Conservation (phyloP, 2,888 invertebrate species). For the Neuroscelio doddi region DNA sequence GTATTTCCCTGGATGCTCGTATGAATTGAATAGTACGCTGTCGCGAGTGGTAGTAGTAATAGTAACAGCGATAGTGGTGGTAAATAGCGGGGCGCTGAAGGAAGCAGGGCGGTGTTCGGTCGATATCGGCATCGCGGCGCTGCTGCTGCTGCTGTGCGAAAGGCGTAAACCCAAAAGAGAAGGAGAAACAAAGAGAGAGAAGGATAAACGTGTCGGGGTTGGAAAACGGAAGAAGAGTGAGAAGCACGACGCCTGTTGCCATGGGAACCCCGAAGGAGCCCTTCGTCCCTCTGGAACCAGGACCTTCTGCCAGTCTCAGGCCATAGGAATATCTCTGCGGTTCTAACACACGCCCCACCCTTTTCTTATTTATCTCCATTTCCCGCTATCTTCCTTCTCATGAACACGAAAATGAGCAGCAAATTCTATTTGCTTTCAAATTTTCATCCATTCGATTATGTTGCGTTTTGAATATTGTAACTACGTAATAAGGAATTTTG, state of each 20-base stretch:
- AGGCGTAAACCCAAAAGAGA: constrained; percentile 19
- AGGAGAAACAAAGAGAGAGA: constrained; percentile 17
- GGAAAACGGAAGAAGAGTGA: constrained; percentile 4
- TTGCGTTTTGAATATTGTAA: too few species aligned
- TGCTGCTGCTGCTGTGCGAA: constrained; percentile 51
- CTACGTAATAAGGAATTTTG: too few species aligned
- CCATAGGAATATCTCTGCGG: constrained; percentile 27
- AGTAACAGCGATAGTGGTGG: constrained; percentile 50
- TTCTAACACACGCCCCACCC: constrained; percentile 9
- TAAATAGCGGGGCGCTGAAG: neutral
- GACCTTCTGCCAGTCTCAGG: constrained; percentile 55
- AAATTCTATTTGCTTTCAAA: too few species aligned
- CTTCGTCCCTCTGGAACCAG: constrained; percentile 52
- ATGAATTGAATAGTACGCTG: constrained; percentile 1
- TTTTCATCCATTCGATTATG: too few species aligned
- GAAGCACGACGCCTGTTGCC: constrained; percentile 52
- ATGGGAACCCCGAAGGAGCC: constrained; percentile 62
- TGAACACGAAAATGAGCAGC: neutral
- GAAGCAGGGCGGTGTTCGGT: constrained; percentile 48
- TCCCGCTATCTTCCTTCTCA: neutral
- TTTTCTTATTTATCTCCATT: neutral
- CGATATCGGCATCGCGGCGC: constrained; percentile 59
- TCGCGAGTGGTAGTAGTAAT: neutral
- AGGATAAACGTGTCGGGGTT: too few species aligned
- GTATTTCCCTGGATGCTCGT: neutral